Percentiles rank a stretch among this genome's conserved stretches.
Conservation (phyloP, 2,888 invertebrate genomes). For the Eupithecia centaureata region DNA sequence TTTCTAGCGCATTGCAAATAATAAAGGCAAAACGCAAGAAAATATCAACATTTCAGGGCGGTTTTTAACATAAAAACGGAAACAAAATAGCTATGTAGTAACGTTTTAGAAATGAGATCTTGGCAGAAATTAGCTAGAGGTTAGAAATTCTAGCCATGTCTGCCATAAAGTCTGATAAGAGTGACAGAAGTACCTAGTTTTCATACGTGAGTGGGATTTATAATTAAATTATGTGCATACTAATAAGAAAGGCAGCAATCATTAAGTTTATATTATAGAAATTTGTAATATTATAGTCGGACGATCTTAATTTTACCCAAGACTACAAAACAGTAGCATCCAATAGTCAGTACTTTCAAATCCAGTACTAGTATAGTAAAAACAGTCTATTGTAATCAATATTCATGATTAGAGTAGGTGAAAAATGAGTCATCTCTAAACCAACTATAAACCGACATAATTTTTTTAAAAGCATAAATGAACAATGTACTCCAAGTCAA, state of each 20-base stretch:
- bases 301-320: background rate
- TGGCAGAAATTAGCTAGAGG: background rate
- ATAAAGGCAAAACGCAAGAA: no score
- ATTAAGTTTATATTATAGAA: background rate
- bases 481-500: no score
- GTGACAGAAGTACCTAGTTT: background rate
- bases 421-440: no score
- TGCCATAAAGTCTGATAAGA: constrained; percentile 6
- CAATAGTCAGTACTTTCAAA: background rate
- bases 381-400: no score
- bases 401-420: no score
- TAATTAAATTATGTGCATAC: background rate
- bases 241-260: constrained; percentile 3
- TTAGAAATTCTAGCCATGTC: background rate
- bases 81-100: background rate
- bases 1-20: background rate
- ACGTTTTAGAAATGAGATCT: background rate
- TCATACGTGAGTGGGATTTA: background rate
- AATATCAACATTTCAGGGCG: background rate
- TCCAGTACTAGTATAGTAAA: no score
- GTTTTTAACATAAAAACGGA: background rate
- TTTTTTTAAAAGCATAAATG: no score
- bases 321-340: background rate
- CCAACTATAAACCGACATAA: no score
- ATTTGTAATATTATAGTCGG: background rate